Evolutionary conservation across 1,140 invertebrate genomes (phyloP), one percentile per base, ranked within the genome.

Genomic region (Drosophila bifasciata): DNA sequence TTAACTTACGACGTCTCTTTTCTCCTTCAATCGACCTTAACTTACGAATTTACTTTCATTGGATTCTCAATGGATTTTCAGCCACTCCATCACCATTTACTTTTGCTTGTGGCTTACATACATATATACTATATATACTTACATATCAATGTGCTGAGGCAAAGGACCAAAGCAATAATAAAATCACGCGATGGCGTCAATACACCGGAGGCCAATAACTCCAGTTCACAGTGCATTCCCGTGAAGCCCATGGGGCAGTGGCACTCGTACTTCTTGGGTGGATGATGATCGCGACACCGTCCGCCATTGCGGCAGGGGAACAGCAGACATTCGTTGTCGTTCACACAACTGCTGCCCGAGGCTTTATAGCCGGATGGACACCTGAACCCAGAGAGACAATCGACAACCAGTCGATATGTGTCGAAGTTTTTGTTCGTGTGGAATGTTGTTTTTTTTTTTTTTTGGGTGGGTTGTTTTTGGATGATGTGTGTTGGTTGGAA

Each of bases 121-220:
- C n/a, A n/a, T n/a, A n/a, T n/a, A n/a, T n/a, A n/a, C n/a, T n/a
- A n/a, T 78, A 52, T 89, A 70, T 91, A 94, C 95, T 95, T 94
- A 96, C 96, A 93, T 92, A 96, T 93, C 90, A 96, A 93, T 79
- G 95, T 93, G 91, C 95, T 94, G 76, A 96, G 93, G 93, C 95
- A 96, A 92, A 95, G 93, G 89, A 96, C 93, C 91, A 96, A 93
- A 89, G 95, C 95, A 92, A 96, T 95, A 92, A 96, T 95, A 93
- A 97, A 97, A 93, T 96, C 96, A 91, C 94, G 94, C 52, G 95
- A 95, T 36, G 95, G 95, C 89, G 95, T 95, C 91, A 96, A 95
- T 89, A 95, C 94, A 66, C 95, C 95, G n/a, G 95, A 94, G 63
- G 95, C 94, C 48, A 94, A 93, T 62, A 95, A 92, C 86, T 95